A percentile compares a stretch with the other conserved stretches of the same genome.
phyloP scores from a whole-genome alignment of 1,140 invertebrate species.

The Drosophila erecta region DNA sequence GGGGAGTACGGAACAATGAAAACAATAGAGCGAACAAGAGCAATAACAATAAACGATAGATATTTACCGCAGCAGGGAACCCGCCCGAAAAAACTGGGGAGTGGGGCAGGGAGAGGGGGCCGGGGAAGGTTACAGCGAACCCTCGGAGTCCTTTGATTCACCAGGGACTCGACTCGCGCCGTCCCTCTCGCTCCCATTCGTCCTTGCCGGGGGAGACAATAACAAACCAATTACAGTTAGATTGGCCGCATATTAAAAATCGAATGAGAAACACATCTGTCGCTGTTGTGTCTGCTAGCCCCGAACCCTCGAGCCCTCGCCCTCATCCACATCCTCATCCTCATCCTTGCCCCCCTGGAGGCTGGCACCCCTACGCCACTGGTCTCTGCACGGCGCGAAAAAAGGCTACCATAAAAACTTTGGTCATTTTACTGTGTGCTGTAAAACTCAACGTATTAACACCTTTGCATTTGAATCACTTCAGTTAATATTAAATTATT shows the following conservation, averaged over 20 bases:
- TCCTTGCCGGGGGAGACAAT: conserved; percentile 72
- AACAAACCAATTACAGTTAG: conserved; percentile 85
- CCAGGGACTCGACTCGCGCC: conserved; percentile 11
- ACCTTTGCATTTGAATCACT: too few relatives aligned
- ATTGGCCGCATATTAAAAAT: conserved; percentile 85
- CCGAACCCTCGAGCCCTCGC: neutral
- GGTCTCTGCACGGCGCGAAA: neutral
- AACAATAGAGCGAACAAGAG: conserved; percentile 81
- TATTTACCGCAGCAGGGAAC: conserved; percentile 77
- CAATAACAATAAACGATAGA: conserved; percentile 83
- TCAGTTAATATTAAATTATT: too few relatives aligned
- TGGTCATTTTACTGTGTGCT: too few relatives aligned
- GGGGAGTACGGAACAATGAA: conserved; percentile 47
- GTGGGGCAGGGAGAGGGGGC: neutral
- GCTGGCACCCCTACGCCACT: neutral
- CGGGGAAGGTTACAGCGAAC: conserved; percentile 17
- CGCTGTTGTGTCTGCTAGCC: conserved; percentile 43
- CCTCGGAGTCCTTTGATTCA: conserved; percentile 23
- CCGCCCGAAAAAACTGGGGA: neutral
- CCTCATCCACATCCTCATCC: neutral
- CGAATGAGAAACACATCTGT: conserved; percentile 85
- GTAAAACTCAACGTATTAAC: too few relatives aligned
- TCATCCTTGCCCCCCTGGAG: neutral
- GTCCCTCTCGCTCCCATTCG: conserved; percentile 35
- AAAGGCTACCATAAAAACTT: too few relatives aligned